Percentiles rank a stretch among this genome's conserved stretches.
These are phyloP conservation scores for Nibea coibor DNA, from an alignment of 2,113 vertebrate genomes.

Conservation along the genomic window DNA sequence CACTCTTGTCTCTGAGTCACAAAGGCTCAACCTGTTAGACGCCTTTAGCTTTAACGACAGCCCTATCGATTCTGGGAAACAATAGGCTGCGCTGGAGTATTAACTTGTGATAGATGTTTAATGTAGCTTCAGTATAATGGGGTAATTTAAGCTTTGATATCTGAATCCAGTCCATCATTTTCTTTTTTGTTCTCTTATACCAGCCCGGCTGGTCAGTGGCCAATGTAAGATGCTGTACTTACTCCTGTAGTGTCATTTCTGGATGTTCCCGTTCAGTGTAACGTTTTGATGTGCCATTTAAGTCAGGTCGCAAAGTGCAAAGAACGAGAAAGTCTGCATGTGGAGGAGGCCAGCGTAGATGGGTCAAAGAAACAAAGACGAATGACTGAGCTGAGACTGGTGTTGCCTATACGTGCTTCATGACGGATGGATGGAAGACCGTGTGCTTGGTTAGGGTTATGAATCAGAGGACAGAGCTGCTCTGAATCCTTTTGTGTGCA, in stretches of 20 bases:
- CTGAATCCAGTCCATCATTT: constrained; percentile 13
- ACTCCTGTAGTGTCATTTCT: too few species aligned
- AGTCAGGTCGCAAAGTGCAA: too few species aligned
- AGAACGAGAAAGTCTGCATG: too few species aligned
- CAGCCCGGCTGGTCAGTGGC: too few species aligned
- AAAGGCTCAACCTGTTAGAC: not conserved
- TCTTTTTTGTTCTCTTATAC: not conserved
- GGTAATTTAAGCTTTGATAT: constrained; percentile 16
- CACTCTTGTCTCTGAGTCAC: not conserved
- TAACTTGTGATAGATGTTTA: constrained; percentile 27
- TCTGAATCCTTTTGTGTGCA: constrained; percentile 1
- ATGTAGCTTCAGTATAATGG: not conserved
- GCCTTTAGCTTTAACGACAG: constrained; percentile 3
- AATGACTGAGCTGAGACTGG: too few species aligned
- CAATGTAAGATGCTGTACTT: too few species aligned
- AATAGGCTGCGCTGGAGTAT: constrained; percentile 3
- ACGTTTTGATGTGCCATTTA: too few species aligned
- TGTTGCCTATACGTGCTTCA: not conserved
- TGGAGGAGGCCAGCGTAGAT: too few species aligned
- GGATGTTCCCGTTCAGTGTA: too few species aligned
- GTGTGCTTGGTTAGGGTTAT: constrained; percentile 19
- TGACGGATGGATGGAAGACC: constrained; percentile 2
- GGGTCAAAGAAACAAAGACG: too few species aligned
- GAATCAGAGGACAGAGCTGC: constrained; percentile 26
- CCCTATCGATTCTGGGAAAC: constrained; percentile 33